A percentile compares a stretch with the other conserved stretches of the same genome.
These are phyloP conservation scores for Phengaris alcon DNA, from an alignment of 2,888 invertebrate species.

Conservation along the genomic window DNA sequence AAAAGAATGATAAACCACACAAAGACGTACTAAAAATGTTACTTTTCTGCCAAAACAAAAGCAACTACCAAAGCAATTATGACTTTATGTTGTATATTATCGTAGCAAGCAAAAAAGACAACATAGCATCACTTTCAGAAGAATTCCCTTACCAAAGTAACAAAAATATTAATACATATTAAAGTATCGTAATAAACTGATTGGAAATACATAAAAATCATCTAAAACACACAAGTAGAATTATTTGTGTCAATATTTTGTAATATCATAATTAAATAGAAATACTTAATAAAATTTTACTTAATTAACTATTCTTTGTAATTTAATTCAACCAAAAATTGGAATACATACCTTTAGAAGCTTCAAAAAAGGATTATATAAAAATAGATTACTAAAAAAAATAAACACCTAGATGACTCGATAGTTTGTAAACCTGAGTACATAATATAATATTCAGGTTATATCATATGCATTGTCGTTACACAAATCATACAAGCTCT, in stretches of 20 bases:
- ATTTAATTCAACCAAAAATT: not conserved
- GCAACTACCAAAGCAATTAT: not conserved
- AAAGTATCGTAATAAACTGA: slow-evolving; percentile 10
- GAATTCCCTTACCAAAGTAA: not conserved
- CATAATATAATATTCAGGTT: not conserved
- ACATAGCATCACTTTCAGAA: slow-evolving; percentile 24
- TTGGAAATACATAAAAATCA: not conserved
- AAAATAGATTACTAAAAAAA: not conserved
- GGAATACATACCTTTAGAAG: slow-evolving; percentile 5
- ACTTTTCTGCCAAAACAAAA: not conserved
- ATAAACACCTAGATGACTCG: slow-evolving; percentile 13
- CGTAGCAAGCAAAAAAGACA: slow-evolving; percentile 16
- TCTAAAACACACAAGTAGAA: not conserved
- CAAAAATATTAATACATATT: slow-evolving; percentile 9
- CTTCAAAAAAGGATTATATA: slow-evolving; percentile 9
- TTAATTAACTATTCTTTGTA: slow-evolving; percentile 2
- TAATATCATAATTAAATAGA: slow-evolving; percentile 5
- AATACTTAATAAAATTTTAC: not conserved
- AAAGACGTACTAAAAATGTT: not conserved
- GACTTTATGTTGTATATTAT: not conserved
- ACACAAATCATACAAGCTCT: not conserved
- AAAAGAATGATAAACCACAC: not conserved
- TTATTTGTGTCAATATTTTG: slow-evolving; percentile 10
- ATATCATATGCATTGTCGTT: not conserved
- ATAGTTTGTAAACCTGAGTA: slow-evolving; percentile 11